phyloP scores from a whole-genome alignment of 1,140 invertebrate genomes.

The Drosophila guanche region DNA sequence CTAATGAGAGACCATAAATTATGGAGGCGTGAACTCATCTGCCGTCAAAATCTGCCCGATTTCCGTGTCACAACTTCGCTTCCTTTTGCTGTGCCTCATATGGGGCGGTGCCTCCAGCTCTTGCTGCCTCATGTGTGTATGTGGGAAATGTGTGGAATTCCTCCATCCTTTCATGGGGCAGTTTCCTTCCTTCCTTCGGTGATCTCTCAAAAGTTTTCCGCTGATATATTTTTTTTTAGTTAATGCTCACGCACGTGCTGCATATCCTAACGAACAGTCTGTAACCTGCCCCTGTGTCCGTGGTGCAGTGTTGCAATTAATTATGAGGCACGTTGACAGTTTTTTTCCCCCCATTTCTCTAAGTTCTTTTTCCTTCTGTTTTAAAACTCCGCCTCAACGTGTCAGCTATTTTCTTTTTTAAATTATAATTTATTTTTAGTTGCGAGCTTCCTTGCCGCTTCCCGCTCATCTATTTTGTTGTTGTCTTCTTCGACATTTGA shows the following conservation, averaged over 20 bases:
- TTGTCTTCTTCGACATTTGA: conserved; percentile 67
- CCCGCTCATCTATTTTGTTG: conserved; percentile 54
- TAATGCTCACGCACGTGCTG: conserved; percentile 39
- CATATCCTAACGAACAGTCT: conserved; percentile 37
- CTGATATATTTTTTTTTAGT: conserved; percentile 29
- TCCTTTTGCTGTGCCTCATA: conserved; percentile 12
- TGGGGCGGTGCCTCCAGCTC: too few relatives aligned
- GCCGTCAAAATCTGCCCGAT: conserved; percentile 16
- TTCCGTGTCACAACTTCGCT: conserved; percentile 10
- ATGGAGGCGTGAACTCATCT: conserved; percentile 40
- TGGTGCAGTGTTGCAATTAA: conserved; percentile 66
- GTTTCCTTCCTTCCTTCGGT: conserved; percentile 67
- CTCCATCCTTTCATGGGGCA: too few relatives aligned
- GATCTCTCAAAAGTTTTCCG: conserved; percentile 71
- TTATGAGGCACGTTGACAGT: conserved; percentile 78
- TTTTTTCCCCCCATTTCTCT: conserved; percentile 27
- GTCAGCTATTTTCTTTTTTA: conserved; percentile 42
- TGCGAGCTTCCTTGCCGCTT: conserved; percentile 52
- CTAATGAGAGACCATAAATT: conserved; percentile 68
- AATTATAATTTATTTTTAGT: conserved; percentile 74
- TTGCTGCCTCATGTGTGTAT: too few relatives aligned
- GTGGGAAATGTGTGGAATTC: too few relatives aligned
- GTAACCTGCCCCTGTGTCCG: conserved; percentile 18
- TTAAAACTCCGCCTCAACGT: conserved; percentile 24
- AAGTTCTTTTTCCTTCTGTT: neutral